These are phyloP conservation scores for Protonibea diacanthus DNA, from an alignment of 2,797 vertebrate species.

Conservation along the genomic window DNA sequence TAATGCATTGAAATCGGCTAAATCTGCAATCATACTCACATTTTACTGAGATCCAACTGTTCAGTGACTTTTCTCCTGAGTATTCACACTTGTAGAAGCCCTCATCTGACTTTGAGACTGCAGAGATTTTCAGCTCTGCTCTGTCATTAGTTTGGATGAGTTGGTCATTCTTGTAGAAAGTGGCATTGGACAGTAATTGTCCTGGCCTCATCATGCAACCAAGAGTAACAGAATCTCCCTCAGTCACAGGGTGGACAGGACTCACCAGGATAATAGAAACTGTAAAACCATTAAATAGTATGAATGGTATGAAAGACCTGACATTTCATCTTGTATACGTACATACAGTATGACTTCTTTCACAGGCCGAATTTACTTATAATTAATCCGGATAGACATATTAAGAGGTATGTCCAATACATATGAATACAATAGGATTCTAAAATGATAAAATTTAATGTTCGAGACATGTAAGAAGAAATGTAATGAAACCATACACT, in stretches of 20 bases:
- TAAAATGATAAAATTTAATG: background rate
- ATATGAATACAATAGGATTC: background rate
- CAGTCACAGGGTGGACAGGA: slow-evolving; percentile 52
- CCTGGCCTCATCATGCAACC: slow-evolving; percentile 2
- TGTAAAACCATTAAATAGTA: background rate
- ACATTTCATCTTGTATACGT: background rate
- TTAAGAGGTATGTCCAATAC: background rate
- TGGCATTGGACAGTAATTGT: background rate
- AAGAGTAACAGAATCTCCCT: slow-evolving; percentile 54
- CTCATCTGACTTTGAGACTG: slow-evolving; percentile 51
- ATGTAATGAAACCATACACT: background rate
- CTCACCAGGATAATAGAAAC: slow-evolving; percentile 36
- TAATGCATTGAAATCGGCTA: too few relatives aligned
- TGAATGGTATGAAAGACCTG: background rate
- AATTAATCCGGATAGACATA: background rate
- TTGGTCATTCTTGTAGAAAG: slow-evolving; percentile 50
- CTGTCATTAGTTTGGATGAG: slow-evolving; percentile 11
- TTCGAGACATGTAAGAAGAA: background rate
- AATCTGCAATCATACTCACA: slow-evolving; percentile 15
- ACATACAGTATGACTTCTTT: background rate
- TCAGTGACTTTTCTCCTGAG: slow-evolving; percentile 17
- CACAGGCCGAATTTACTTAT: background rate
- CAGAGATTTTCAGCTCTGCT: slow-evolving; percentile 45
- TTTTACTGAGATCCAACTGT: slow-evolving; percentile 54
- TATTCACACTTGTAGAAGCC: slow-evolving; percentile 56